Conservation (phyloP, 2,797 vertebrate genomes). For the Gambusia yucatana region DNA sequence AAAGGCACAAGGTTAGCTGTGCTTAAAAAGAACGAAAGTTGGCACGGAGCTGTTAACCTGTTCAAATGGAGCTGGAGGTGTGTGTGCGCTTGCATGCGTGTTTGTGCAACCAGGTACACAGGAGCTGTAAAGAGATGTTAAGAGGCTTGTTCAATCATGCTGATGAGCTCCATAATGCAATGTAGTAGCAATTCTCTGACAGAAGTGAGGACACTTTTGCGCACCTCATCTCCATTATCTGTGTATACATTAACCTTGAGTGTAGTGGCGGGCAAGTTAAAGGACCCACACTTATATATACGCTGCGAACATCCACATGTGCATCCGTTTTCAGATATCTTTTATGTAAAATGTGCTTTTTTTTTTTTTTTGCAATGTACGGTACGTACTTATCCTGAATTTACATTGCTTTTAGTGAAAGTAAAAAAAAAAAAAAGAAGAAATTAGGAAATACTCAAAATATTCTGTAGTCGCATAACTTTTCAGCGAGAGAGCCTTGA, state of each 20-base stretch:
- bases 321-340: constrained; percentile 6
- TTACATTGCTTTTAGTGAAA: background rate
- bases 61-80: constrained; percentile 40
- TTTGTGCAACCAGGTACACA: constrained; percentile 9
- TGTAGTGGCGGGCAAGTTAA: constrained; percentile 27
- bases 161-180: constrained; percentile 73
- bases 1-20: constrained; percentile 43
- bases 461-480: background rate
- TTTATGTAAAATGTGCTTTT: constrained; percentile 14
- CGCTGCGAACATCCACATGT: constrained; percentile 9
- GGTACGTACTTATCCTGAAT: background rate
- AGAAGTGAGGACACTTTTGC: constrained; percentile 64
- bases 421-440: background rate
- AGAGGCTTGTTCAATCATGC: constrained; percentile 71
- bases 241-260: constrained; percentile 80
- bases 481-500: background rate
- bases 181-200: constrained; percentile 55
- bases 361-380: background rate
- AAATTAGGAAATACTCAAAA: background rate
- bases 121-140: constrained; percentile 68
- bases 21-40: constrained; percentile 28
- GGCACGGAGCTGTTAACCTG: constrained; percentile 45
- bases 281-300: constrained; percentile 12
- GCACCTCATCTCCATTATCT: constrained; percentile 76
- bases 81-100: constrained; percentile 15